These are phyloP conservation scores for Limanda limanda DNA, from an alignment of 2,113 vertebrate species.

Conservation along the genomic window DNA sequence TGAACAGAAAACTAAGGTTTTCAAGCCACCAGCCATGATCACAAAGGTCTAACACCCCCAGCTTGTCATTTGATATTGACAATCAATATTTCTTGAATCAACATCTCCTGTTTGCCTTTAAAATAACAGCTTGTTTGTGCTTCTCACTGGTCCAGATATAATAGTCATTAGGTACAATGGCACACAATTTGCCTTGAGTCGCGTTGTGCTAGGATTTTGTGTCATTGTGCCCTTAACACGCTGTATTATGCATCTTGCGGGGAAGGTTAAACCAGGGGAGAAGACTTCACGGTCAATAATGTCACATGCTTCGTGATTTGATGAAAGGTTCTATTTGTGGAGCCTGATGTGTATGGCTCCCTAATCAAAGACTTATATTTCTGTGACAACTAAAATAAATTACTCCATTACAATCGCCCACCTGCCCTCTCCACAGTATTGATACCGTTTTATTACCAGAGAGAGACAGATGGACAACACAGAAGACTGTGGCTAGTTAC, in stretches of 20 bases:
- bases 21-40: not conserved
- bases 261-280: constrained; percentile 50
- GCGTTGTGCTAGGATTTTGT: constrained; percentile 31
- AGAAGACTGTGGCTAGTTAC: constrained; percentile 47
- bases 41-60: too few relatives aligned
- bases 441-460: constrained; percentile 70
- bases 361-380: constrained; percentile 81
- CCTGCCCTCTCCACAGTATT: constrained; percentile 75
- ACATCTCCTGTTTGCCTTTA: not conserved
- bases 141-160: not conserved
- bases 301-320: constrained; percentile 81
- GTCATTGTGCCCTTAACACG: constrained; percentile 28
- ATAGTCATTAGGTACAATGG: not conserved
- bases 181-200: constrained; percentile 16
- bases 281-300: constrained; percentile 70
- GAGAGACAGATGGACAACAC: constrained; percentile 64
- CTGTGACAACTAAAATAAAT: constrained; percentile 83
- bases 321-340: constrained; percentile 81
- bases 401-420: constrained; percentile 79
- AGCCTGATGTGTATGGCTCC: constrained; percentile 70
- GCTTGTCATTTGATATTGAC: not conserved
- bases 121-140: constrained; percentile 1
- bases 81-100: not conserved
- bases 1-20: not conserved
- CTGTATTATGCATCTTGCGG: constrained; percentile 48